These are phyloP conservation scores for Acanthiza pusilla DNA, from an alignment of 2,797 vertebrate genomes.

Conservation along the genomic window DNA sequence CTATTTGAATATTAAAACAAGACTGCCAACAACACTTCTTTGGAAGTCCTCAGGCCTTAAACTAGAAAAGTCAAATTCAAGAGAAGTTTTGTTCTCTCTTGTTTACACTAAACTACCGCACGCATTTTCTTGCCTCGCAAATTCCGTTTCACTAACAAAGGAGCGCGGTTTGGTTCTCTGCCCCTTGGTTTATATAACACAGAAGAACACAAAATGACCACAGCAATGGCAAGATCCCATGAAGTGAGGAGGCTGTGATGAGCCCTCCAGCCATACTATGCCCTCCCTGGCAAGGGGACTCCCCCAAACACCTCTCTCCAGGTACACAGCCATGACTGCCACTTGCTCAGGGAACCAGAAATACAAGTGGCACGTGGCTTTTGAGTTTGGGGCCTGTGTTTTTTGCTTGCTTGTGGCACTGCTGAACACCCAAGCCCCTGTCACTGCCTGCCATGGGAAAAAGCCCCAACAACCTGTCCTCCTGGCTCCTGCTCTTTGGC, in stretches of 20 bases:
- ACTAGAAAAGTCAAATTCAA: neutral
- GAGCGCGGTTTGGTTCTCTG: rapidly evolving
- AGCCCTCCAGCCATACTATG: neutral
- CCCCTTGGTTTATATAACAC: neutral
- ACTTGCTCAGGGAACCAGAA: neutral
- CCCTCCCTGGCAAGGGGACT: neutral
- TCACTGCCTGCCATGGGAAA: neutral
- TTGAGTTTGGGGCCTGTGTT: neutral
- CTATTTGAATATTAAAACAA: constrained; percentile 5
- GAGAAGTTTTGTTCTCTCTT: neutral
- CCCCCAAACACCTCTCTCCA: neutral
- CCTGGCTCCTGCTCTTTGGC: neutral
- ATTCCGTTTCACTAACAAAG: neutral
- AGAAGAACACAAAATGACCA: neutral
- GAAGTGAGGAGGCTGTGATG: neutral
- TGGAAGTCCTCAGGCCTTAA: constrained; percentile 3
- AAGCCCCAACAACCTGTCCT: neutral
- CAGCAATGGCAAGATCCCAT: neutral
- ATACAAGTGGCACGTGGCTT: rapidly evolving
- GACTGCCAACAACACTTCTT: neutral
- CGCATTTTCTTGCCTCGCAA: neutral
- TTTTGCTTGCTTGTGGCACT: neutral
- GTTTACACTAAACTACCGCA: neutral
- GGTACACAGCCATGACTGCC: rapidly evolving
- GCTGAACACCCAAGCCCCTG: neutral